Evolutionary conservation across 1,140 invertebrate genomes (phyloP).

Genomic region (Neotoxoptera formosana): DNA sequence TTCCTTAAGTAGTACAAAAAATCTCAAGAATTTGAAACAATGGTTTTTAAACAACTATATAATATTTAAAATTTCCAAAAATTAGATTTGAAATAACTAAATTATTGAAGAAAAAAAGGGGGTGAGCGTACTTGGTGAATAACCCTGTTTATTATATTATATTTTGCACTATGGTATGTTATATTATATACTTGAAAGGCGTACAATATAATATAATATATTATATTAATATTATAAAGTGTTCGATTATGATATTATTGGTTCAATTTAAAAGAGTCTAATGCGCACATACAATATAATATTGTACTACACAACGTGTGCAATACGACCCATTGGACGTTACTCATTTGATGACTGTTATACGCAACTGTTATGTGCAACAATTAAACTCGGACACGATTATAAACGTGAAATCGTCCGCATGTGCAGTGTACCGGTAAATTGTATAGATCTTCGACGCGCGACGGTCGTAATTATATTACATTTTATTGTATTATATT

Average conservation of each 20-base stretch:
- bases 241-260: background rate
- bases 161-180: too few species aligned
- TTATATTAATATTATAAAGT: background rate
- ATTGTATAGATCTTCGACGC: background rate
- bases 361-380: background rate
- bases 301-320: background rate
- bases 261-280: background rate
- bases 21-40: too few species aligned
- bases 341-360: background rate
- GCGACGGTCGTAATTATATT: background rate
- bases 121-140: too few species aligned
- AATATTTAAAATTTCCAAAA: too few species aligned
- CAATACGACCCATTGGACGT: background rate
- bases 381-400: constrained; percentile 7
- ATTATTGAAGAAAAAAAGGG: too few species aligned
- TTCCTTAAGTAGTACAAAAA: too few species aligned
- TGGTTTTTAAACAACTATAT: too few species aligned
- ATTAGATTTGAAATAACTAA: too few species aligned
- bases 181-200: too few species aligned
- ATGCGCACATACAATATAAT: background rate
- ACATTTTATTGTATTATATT: background rate
- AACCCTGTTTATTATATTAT: too few species aligned
- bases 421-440: background rate
- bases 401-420: background rate
- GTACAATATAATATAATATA: background rate